Conservation (phyloP, 2,888 invertebrate species). For the Stenodera caucasica region DNA sequence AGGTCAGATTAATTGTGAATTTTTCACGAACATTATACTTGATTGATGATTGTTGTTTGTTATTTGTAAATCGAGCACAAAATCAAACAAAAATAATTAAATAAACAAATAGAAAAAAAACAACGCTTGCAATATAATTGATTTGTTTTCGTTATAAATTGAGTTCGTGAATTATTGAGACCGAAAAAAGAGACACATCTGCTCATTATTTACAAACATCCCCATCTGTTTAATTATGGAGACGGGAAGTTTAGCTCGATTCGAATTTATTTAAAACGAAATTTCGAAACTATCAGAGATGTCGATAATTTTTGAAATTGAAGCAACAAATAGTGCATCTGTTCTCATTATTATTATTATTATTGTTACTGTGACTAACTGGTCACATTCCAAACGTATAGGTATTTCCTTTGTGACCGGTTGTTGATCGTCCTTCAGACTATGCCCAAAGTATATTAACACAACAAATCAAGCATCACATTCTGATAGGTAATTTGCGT, state of each 20-base stretch:
- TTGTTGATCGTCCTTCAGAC: conserved; percentile 24
- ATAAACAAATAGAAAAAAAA: background rate
- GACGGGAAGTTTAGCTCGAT: too few relatives aligned
- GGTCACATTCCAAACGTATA: conserved; percentile 45
- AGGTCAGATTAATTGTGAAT: conserved; percentile 4
- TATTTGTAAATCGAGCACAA: background rate
- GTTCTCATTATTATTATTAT: background rate
- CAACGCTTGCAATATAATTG: background rate
- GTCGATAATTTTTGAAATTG: background rate
- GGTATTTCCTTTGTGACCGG: conserved; percentile 47
- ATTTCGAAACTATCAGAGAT: too few relatives aligned
- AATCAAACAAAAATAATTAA: background rate
- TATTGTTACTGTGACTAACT: conserved; percentile 12
- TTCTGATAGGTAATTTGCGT: background rate
- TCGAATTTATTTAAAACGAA: too few relatives aligned
- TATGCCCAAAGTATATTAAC: conserved; percentile 2
- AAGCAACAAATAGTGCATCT: background rate
- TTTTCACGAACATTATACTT: background rate
- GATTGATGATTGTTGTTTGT: background rate
- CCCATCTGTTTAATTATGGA: background rate
- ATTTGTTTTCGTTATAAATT: background rate
- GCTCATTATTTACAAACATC: background rate
- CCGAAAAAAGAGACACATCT: background rate
- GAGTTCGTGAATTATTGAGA: background rate
- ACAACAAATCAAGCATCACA: conserved; percentile 1